Base-by-base conservation (phyloP, 2,888 invertebrate genomes). In the Phortica magna region DNA sequence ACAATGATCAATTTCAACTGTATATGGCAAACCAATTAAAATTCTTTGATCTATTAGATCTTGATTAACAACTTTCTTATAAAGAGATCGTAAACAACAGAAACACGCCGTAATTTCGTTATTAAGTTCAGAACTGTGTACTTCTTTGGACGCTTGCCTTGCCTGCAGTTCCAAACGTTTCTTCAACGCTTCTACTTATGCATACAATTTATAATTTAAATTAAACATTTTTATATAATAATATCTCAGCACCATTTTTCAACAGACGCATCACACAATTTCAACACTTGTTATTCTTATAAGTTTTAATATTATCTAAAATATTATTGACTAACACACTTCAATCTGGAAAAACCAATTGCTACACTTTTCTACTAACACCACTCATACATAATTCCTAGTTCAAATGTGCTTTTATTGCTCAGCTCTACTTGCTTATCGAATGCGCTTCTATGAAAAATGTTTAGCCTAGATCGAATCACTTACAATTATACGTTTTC, bases 181-280 rank as follows among this genome's bases (percentile, higher is more conserved):
- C 31, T 31, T 4, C 31, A 31, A 31, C 5, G 31, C 31, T 31
- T 31, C 31, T 31, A 31, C 31, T 31, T 31, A 31, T 31, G 1
- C 31, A 61, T 19, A 61, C 17, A 59, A 59, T 19, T 59, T 59
- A 53, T 53, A 5, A 17, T 19, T 22, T 61, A 22, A 22, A 61
- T 22, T 17, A 10, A 19, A 59, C 59, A 59, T 19, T 61, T 17
- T 48, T 17, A 12, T 68, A 19, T 48, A 68, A 43, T 79, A 81
- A 81, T 81, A 81, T 79, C 81, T 81, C 81, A 81, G 81, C 81
- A 81, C 81, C 81, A 81, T 79, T 80, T 76, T 81, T 79, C 19
- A 76, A 79, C 79, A 81, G 81, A 48, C 43, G 7, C 31, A 41
- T 41, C 41, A 9, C 19, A 48, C 39, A 68, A 67, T 42, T 67